Evolutionary conservation across 1,140 invertebrate species (phyloP).

Genomic region (Ganaspis sp.): DNA sequence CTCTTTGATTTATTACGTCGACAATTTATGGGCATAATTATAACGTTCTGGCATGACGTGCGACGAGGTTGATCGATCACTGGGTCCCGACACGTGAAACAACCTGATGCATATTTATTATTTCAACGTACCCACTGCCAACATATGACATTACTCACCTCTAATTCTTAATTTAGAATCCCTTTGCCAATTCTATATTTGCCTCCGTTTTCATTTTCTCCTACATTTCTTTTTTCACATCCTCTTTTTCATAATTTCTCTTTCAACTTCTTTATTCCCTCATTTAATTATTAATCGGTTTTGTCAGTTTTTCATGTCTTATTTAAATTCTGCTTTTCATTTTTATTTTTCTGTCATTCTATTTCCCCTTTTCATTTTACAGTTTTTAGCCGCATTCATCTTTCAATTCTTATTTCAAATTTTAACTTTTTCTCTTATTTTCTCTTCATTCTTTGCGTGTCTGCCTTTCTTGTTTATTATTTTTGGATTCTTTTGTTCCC

Average conservation of each 20-base stretch:
- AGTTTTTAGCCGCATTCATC: too few relatives aligned
- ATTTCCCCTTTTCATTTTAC: too few relatives aligned
- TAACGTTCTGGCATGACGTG: conserved; percentile 35
- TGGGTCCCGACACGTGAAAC: conserved; percentile 17
- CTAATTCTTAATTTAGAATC: not conserved
- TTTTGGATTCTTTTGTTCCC: too few relatives aligned
- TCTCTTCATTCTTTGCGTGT: too few relatives aligned
- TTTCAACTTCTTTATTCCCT: too few relatives aligned
- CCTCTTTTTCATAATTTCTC: not conserved
- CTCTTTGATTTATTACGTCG: conserved; percentile 7
- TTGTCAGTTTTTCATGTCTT: too few relatives aligned
- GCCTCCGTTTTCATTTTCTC: not conserved
- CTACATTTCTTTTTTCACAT: not conserved
- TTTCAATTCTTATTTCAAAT: too few relatives aligned
- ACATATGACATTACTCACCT: not conserved
- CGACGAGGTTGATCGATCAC: conserved; percentile 44
- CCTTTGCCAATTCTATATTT: not conserved
- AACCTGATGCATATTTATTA: conserved; percentile 48
- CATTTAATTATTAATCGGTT: too few relatives aligned
- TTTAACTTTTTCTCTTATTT: too few relatives aligned
- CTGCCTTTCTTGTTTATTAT: too few relatives aligned
- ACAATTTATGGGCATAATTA: conserved; percentile 53
- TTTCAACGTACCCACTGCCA: not conserved
- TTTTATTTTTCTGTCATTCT: too few relatives aligned
- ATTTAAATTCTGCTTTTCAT: too few relatives aligned